Evolutionary conservation across 2,888 invertebrate genomes (phyloP), one percentile per base, ranked within the genome.

Genomic region (Drosophila pseudotalamancana): DNA sequence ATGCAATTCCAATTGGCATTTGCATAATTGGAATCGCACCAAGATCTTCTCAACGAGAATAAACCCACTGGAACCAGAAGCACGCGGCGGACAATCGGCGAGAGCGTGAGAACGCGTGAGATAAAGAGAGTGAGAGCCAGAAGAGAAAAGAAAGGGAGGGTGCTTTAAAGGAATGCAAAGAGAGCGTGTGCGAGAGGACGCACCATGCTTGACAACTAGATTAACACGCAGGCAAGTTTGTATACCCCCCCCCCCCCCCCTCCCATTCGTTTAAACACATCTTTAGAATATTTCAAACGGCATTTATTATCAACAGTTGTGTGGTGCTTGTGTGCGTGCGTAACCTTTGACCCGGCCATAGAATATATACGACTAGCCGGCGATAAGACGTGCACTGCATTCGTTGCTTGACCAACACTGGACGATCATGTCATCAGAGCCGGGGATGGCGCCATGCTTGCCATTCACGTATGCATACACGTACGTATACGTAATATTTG

Each of bases 181-280:
- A n/a, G 37, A 3, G 39, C 31, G 29, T 19, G 16, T 11, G 14
- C 12, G 39, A 31, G 45, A 42, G 48, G 34, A 11, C 53, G 43
- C 19, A 27, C 19, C 39, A 72, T 77, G 67, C 79, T 84, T 80
- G 79, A 80, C 79, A 85, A 80, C 79, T 78, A 85, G 86, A 80
- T 80, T 82, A 80, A 57, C 35, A 64, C 34, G 32, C 54, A 55
- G 43, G 27, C 23, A 31, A 34, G 1, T 4, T n/a, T n/a, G n/a
- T 4, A 16, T 16, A 3, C n/a, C 4, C 0, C 4, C 11, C 4
- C 11, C 8, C 1, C 4, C 18, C 2, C 29, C 14, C 6, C n/a
- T 1, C 12, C 9, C 11, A 18, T 4, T 14, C 31, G 9, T 16
- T 25, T 6, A 6, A 27, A 3, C 34, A 34, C 19, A 23, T 18